Conservation (phyloP, 2,888 invertebrate genomes). For the Scrobipalpa costella region DNA sequence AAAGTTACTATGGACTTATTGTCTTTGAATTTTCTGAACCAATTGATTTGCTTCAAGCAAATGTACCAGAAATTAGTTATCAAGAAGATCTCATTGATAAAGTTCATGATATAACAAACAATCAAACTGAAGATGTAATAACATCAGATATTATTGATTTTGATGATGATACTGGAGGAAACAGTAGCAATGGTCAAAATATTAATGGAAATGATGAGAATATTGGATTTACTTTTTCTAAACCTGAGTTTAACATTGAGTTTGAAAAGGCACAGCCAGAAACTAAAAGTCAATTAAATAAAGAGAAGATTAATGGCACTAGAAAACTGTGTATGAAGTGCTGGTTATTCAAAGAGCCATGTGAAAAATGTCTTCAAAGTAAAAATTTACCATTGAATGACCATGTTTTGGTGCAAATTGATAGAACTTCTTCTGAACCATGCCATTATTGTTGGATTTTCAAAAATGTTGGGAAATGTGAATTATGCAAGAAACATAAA, state of each 20-base stretch:
- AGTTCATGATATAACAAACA: neutral
- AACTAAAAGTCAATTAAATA: neutral
- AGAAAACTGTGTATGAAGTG: slow-evolving; percentile 36
- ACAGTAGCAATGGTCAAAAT: neutral
- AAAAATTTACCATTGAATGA: neutral
- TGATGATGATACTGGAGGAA: neutral
- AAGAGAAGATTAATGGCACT: neutral
- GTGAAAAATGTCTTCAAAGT: slow-evolving; percentile 34
- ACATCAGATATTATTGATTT: neutral
- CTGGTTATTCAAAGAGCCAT: slow-evolving; percentile 46
- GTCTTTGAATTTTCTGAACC: slow-evolving; percentile 20
- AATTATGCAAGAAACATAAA: neutral
- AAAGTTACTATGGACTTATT: neutral
- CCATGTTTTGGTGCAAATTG: neutral
- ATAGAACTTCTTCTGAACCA: neutral
- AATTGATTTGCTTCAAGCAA: neutral
- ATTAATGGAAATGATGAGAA: neutral
- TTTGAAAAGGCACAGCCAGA: neutral
- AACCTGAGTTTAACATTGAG: slow-evolving; percentile 15
- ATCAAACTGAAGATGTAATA: neutral
- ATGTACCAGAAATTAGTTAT: neutral
- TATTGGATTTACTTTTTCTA: slow-evolving; percentile 5
- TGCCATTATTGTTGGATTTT: slow-evolving; percentile 54
- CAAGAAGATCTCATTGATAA: neutral
- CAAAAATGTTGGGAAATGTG: slow-evolving; percentile 14